These are phyloP conservation scores for Clarias gariepinus DNA, from an alignment of 2,113 vertebrate species.

Conservation along the genomic window DNA sequence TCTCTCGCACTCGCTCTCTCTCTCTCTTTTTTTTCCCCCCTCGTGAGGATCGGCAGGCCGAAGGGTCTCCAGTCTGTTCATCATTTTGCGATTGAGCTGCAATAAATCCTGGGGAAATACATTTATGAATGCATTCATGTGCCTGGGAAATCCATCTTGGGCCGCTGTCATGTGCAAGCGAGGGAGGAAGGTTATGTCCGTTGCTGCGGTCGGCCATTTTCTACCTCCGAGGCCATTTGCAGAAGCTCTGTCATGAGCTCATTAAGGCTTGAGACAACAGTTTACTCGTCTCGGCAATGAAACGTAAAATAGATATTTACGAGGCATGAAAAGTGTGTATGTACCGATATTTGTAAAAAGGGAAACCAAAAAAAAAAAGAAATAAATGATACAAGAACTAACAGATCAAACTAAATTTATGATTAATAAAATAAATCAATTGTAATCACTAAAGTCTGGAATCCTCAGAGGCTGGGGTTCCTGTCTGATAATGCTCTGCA, in stretches of 20 bases:
- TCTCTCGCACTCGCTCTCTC: conserved; percentile 18
- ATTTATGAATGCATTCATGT: conserved; percentile 55
- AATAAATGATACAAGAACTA: neutral
- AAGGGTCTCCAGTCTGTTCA: conserved; percentile 51
- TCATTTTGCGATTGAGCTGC: conserved; percentile 51
- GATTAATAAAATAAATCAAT: neutral
- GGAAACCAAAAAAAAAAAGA: neutral
- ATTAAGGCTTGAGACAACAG: neutral
- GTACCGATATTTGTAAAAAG: neutral
- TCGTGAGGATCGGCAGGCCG: conserved; percentile 31
- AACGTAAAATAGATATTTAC: neutral
- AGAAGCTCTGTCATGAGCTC: neutral
- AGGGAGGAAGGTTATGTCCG: conserved; percentile 19
- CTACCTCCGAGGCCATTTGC: conserved; percentile 28
- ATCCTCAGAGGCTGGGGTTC: no score
- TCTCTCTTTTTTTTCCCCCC: conserved; percentile 26
- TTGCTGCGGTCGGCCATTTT: conserved; percentile 35
- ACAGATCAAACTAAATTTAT: neutral
- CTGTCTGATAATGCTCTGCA: neutral
- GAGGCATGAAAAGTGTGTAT: neutral
- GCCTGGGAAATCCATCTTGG: conserved; percentile 48
- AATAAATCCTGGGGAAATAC: conserved; percentile 52
- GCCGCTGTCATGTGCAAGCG: conserved; percentile 29
- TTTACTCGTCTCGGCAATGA: neutral
- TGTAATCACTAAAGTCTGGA: neutral